phyloP scores from a whole-genome alignment of 2,113 vertebrate species.

The Petroica traversi region DNA sequence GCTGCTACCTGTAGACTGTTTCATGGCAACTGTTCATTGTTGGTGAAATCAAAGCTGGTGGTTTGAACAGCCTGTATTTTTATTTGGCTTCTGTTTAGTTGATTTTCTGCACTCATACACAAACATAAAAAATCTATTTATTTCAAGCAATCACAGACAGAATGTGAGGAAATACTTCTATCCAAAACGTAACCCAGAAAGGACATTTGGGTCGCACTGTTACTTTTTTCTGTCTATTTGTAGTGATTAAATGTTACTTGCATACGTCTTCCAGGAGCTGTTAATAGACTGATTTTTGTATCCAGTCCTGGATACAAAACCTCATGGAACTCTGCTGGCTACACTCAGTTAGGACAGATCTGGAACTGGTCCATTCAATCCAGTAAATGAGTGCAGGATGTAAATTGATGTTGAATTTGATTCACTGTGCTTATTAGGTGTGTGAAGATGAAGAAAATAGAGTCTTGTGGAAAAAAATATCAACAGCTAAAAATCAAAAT shows the following conservation, averaged over 20 bases:
- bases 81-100: slow-evolving; percentile 6
- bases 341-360: background rate
- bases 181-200: background rate
- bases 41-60: background rate
- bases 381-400: background rate
- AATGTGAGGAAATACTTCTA: slow-evolving; percentile 16
- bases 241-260: background rate
- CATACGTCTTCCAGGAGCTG: background rate
- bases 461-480: slow-evolving; percentile 13
- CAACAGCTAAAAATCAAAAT: slow-evolving; percentile 2
- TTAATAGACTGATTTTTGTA: background rate
- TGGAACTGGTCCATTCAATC: background rate
- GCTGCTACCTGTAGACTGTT: background rate
- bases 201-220: background rate
- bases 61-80: background rate
- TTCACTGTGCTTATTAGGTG: background rate
- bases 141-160: background rate
- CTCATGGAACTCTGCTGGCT: background rate
- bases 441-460: slow-evolving; percentile 10
- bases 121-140: slow-evolving; percentile 12
- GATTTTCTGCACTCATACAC: background rate
- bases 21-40: background rate
- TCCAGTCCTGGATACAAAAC: background rate
- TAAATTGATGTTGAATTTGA: slow-evolving; percentile 16
- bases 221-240: slow-evolving; percentile 9